Evolutionary conservation across 2,888 invertebrate genomes (phyloP).

Genomic region (Plusia festucae): DNA sequence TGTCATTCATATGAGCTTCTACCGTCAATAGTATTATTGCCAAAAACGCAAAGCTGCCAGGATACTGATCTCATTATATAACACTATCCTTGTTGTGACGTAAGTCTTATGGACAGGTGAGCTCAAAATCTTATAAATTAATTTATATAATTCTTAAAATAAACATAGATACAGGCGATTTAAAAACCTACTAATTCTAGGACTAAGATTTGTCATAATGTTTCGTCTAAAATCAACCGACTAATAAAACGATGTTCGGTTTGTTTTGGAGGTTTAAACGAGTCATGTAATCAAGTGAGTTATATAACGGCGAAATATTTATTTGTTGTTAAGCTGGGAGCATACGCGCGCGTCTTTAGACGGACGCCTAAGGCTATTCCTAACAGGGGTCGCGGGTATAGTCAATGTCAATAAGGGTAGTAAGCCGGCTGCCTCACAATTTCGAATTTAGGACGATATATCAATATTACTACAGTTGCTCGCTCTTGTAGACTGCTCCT

Average conservation of each 20-base stretch:
- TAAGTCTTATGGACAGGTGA: constrained; percentile 66
- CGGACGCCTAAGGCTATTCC: constrained; percentile 28
- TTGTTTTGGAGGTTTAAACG: neutral
- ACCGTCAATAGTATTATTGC: constrained; percentile 28
- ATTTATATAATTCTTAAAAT: neutral
- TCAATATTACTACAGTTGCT: neutral
- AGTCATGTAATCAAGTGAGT: constrained; percentile 28
- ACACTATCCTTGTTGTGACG: constrained; percentile 79
- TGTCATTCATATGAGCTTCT: constrained; percentile 9
- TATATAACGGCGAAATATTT: constrained; percentile 24
- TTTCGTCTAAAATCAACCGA: neutral
- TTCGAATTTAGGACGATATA: constrained; percentile 15
- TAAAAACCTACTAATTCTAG: neutral
- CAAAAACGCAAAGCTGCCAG: constrained; percentile 37
- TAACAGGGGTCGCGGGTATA: constrained; percentile 22
- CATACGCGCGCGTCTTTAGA: constrained; percentile 30
- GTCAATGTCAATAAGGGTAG: constrained; percentile 36
- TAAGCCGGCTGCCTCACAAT: constrained; percentile 12
- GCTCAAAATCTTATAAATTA: constrained; percentile 33
- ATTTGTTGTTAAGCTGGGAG: constrained; percentile 29
- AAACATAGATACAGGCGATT: neutral
- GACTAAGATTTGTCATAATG: neutral
- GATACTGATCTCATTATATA: constrained; percentile 74
- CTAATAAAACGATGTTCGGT: neutral
- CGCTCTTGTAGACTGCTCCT: constrained; percentile 2